Evolutionary conservation across 2,113 vertebrate genomes (phyloP), one percentile per base, ranked within the genome.

Genomic region (Istiophorus platypterus): DNA sequence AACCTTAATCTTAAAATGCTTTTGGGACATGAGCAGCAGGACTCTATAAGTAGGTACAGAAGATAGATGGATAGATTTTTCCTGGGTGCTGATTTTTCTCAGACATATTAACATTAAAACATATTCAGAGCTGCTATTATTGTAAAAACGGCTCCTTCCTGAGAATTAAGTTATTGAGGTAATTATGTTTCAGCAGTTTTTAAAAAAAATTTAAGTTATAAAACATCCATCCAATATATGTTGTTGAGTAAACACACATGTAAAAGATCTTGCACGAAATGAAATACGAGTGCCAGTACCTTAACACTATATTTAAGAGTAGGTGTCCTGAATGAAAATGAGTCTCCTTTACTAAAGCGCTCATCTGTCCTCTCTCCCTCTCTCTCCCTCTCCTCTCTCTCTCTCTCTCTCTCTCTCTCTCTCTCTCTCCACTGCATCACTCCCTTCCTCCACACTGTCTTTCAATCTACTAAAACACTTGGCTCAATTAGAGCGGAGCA

Each of bases 391-490:
- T n/a, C n/a, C 70, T 52, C 41, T 24, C 71, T 12, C 31, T 54
- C 41, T n/a, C 64, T 42, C 39, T 56, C 75, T 15, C 41, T 47
- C 41, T 18, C 31, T 26, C 67, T 65, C 74, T 37, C 65, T n/a
- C 70, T 52, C 41, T 24, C 71, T 12, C 31, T 54, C 41, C 71
- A 29, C 78, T 83, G 81, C 85, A 89, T 88, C 75, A 70, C 70
- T 83, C 61, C 70, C 88, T 84, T 80, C 74, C 74, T 83, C 84
- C 88, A 69, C 77, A 83, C 82, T 57, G 71, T 92, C 89, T 90
- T 93, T 92, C 92, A 93, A 92, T 94, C 87, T 90, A 90, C 92
- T 94, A 91, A 93, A 93, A 93, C 91, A 91, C 93, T 94, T 89
- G 83, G 85, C 86, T 93, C 91, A 92, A 92, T 92, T 94, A 90